phyloP scores from a whole-genome alignment of 2,113 vertebrate genomes.

The Diadophis punctatus region DNA sequence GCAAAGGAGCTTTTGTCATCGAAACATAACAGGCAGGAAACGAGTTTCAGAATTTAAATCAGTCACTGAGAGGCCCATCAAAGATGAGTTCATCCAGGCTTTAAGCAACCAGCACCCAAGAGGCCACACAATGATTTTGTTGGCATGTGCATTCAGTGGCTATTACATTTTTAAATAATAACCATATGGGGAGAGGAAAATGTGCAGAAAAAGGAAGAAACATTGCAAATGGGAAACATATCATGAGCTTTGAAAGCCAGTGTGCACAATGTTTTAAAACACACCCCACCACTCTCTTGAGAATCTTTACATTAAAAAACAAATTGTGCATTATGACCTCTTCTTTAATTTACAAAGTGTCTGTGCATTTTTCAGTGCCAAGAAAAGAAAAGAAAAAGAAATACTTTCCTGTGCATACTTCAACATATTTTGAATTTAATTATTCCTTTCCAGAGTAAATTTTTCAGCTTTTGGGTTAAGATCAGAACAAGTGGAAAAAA shows the following conservation, averaged over 20 bases:
- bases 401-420: not conserved
- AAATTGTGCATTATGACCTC: not conserved
- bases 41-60: not conserved
- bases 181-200: constrained; percentile 29
- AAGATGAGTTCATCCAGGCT: not conserved
- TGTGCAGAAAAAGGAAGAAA: not conserved
- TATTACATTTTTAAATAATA: constrained; percentile 25
- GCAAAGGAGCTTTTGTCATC: not conserved
- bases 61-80: not conserved
- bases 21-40: not conserved
- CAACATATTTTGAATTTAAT: not conserved
- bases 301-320: not conserved
- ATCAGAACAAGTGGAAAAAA: not conserved
- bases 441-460: not conserved
- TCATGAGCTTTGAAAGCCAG: constrained; percentile 23
- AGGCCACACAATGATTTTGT: constrained; percentile 33
- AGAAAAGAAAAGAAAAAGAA: not conserved
- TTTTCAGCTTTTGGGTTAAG: not conserved
- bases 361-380: not conserved
- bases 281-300: not conserved
- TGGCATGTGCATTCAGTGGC: constrained; percentile 21
- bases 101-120: not conserved
- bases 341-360: not conserved
- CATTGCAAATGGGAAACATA: constrained; percentile 1
- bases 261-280: constrained; percentile 35